A percentile compares a stretch with the other conserved stretches of the same genome.
Conservation (phyloP, 2,113 vertebrate species). For the Pardalotus punctatus region DNA sequence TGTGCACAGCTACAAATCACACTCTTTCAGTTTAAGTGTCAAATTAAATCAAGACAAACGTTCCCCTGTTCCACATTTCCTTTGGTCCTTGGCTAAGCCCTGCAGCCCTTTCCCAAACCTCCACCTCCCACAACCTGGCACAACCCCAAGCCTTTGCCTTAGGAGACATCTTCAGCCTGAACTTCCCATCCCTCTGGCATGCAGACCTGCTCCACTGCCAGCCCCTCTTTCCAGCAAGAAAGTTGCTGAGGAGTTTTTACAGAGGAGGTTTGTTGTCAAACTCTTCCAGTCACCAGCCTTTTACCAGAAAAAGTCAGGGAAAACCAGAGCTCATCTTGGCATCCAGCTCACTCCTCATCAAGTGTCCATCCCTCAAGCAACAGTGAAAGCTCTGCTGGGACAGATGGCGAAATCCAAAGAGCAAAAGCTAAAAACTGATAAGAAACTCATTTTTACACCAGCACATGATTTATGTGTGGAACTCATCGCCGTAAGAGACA, state of each 20-base stretch:
- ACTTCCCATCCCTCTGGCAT: conserved; percentile 17
- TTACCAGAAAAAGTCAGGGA: not conserved
- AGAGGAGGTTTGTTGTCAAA: not conserved
- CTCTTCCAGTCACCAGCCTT: not conserved
- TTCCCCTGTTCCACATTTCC: conserved; percentile 48
- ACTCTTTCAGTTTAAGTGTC: conserved; percentile 50
- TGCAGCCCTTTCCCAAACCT: conserved; percentile 48
- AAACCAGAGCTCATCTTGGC: not conserved
- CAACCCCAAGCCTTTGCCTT: conserved; percentile 42
- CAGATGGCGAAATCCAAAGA: not conserved
- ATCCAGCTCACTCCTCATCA: not conserved
- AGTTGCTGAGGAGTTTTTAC: not conserved
- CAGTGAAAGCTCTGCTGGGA: not conserved
- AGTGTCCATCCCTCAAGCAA: not conserved
- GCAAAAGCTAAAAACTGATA: not conserved
- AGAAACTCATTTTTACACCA: conserved; percentile 46
- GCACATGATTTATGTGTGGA: not conserved
- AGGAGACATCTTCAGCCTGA: conserved; percentile 41
- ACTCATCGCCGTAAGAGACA: not conserved
- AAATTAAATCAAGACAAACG: conserved; percentile 67
- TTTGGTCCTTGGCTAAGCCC: conserved; percentile 54
- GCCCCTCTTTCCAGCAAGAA: not conserved
- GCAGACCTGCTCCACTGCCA: not conserved
- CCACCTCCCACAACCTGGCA: conserved; percentile 55
- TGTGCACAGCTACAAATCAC: conserved; percentile 41